Percentiles rank a stretch among this genome's conserved stretches.
Conservation (phyloP, 2,888 invertebrate genomes). For the Cephus pygmeus region DNA sequence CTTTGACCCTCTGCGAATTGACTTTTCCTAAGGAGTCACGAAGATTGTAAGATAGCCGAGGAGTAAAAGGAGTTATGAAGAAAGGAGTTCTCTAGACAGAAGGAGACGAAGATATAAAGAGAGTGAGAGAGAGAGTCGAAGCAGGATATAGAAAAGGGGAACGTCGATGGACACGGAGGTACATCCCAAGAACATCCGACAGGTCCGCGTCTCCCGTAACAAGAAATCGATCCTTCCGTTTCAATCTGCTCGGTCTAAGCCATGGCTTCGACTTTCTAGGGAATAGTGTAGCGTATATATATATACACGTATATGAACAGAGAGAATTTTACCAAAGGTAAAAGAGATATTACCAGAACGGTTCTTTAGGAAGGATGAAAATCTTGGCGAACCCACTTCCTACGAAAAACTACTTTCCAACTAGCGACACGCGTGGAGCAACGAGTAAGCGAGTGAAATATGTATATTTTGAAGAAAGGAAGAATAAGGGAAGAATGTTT, state of each 20-base stretch:
- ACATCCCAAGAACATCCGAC: background rate
- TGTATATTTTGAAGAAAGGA: background rate
- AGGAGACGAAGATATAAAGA: background rate
- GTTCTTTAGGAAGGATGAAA: background rate
- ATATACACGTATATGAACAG: background rate
- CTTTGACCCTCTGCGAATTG: background rate
- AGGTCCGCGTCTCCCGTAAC: background rate
- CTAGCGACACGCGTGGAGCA: background rate
- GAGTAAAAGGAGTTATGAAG: background rate
- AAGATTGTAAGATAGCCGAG: background rate
- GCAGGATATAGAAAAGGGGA: background rate
- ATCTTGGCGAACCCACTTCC: background rate
- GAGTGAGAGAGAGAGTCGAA: background rate
- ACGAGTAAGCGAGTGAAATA: background rate
- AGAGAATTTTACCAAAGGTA: slow-evolving; percentile 2
- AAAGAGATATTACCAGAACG: background rate
- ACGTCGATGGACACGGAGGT: background rate
- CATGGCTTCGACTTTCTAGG: background rate
- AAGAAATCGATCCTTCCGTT: background rate
- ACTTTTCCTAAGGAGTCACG: background rate
- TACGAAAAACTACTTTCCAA: background rate
- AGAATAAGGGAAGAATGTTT: background rate
- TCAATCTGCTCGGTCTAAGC: background rate
- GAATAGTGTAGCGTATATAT: background rate
- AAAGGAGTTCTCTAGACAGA: background rate